Evolutionary conservation across 2,113 vertebrate species (phyloP).

Genomic region (Heterocephalus glaber): DNA sequence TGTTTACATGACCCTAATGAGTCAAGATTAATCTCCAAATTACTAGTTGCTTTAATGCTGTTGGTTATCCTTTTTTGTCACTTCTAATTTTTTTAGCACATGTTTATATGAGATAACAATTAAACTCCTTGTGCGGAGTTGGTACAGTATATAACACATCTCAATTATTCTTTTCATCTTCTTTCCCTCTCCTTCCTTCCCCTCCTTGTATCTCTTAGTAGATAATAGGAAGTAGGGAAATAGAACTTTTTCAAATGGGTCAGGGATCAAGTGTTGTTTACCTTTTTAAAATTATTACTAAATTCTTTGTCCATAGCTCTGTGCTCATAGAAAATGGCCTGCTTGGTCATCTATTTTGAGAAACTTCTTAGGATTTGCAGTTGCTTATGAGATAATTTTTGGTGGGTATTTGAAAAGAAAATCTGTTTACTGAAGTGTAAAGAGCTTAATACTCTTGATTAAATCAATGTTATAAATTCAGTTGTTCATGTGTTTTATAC

Average conservation of each 20-base stretch:
- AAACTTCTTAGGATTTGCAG: background rate
- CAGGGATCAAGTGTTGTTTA: background rate
- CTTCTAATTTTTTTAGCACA: background rate
- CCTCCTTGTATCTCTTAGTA: background rate
- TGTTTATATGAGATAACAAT: background rate
- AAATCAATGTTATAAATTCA: conserved; percentile 42
- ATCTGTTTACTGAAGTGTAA: background rate
- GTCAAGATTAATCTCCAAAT: background rate
- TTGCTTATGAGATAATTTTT: background rate
- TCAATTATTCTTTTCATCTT: background rate
- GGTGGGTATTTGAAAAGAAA: conserved; percentile 16
- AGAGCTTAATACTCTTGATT: background rate
- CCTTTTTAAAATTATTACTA: background rate
- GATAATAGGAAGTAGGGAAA: background rate
- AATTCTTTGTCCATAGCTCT: background rate
- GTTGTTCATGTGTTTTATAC: background rate
- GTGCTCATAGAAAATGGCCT: background rate
- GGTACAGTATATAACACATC: background rate
- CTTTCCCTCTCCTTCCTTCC: background rate
- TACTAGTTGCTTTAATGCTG: background rate
- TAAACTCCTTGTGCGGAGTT: background rate
- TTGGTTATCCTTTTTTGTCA: background rate
- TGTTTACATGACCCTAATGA: background rate
- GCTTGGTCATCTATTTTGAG: background rate
- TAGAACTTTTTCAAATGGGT: background rate